Conservation (phyloP, 2,888 invertebrate genomes). For the Meteorus colon region DNA sequence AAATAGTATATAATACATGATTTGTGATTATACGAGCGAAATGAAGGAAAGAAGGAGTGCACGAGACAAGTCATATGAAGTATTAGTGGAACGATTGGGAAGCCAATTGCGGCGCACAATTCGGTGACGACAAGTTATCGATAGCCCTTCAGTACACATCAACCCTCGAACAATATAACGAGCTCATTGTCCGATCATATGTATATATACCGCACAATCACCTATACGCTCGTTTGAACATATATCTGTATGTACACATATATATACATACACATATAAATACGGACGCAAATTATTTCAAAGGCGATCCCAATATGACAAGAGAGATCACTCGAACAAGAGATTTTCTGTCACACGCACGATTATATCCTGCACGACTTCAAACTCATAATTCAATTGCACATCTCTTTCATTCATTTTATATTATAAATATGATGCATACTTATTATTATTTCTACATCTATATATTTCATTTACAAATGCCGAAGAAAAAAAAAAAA, state of each 20-base stretch:
- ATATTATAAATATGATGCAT: no score
- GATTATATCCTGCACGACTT: constrained; percentile 40
- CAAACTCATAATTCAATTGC: neutral
- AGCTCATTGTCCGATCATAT: constrained; percentile 62
- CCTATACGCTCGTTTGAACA: constrained; percentile 58
- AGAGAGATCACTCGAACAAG: constrained; percentile 53
- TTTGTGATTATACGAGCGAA: no score
- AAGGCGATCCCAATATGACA: constrained; percentile 54
- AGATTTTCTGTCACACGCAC: constrained; percentile 68
- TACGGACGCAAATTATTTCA: constrained; percentile 59
- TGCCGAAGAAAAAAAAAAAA: no score
- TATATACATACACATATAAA: neutral
- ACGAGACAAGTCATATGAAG: no score
- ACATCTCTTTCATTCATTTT: neutral
- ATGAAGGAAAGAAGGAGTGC: no score
- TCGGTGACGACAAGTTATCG: constrained; percentile 66
- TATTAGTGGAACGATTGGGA: neutral
- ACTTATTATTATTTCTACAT: no score
- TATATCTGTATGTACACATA: neutral
- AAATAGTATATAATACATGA: no score
- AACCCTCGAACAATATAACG: constrained; percentile 62
- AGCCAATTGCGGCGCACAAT: constrained; percentile 15
- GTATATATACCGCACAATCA: no score
- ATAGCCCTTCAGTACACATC: constrained; percentile 63
- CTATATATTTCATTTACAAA: no score